Evolutionary conservation across 2,113 vertebrate genomes (phyloP), one percentile per base, ranked within the genome.

Genomic region (Rhea pennata): DNA sequence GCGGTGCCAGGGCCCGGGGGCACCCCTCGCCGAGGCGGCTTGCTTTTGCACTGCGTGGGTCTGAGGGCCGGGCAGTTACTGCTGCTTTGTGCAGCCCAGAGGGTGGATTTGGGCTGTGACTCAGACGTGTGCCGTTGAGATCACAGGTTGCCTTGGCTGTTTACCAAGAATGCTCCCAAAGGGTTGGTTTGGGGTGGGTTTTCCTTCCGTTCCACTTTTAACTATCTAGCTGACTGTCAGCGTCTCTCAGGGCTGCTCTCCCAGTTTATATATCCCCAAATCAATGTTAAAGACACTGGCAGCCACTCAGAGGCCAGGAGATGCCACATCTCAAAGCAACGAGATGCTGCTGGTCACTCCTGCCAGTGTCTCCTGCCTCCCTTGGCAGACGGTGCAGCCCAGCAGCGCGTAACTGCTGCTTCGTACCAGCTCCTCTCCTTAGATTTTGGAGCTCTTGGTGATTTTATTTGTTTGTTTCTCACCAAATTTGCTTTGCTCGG

Each of bases 251-350:
- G 39, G 19, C 40, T 15, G 42, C 58, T 80, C 58, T 62, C n/a
- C 14, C 22, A 39, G 83, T 22, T 3, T 40, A 29, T 31, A 6
- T n/a, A 17, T 50, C 33, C 58, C 59, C 15, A 46, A 10, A 10
- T 27, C 2, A 8, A 33, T 54, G 9, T 3, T 8, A 70, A 78
- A 23, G 64, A 6, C 0, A 0, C 53, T 27, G 53, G 26, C 26
- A 27, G 53, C 53, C 26, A 9, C 26, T 13, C 12, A 19, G 51
- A 13, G 24, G 22, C 51, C 51, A 23, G 51, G 51, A 24, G 23
- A 24, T 24, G 51, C 51, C 51, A 23, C 2, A 12, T 15, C 70
- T 73, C 0, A 3, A 78, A 94, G 88, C 78, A 26, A 14, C 0
- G 21, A 67, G 50, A 15, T 56, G 61, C 54, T 91, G 65, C 69